Base-by-base conservation (phyloP, 2,888 invertebrate genomes). In the Plagiodera versicolora region DNA sequence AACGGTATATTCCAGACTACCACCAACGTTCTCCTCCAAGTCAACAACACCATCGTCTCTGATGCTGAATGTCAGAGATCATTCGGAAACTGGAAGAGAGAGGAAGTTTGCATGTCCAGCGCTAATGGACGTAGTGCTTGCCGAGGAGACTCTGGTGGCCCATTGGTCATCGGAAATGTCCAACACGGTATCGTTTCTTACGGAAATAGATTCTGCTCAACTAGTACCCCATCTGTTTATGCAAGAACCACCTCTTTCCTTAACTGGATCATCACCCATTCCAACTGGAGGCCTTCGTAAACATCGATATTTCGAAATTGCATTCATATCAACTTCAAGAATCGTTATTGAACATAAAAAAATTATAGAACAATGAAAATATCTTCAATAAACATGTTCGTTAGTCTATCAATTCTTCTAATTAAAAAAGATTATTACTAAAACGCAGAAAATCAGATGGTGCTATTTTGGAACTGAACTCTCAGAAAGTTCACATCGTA, bases 91-190 rank as follows among this genome's bases (percentile, higher is more conserved):
- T 44, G 58, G 2, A 16, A 16, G 35, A 56, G 57, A 3, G 19
- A 47, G 18, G 56, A 65, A 20, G 17, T 69, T 2, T 69, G 69
- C 50, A 56, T 60, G 8, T 52, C 59, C n/a, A 65, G 66, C 17
- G 58, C 28, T 24, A 52, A 35, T 8, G 60, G 60, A 10, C 57
- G 49, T 39, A 50, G 59, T 9, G 52, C 65, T 6, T 69, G 69
- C 56, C 56, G 45, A 19, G 68, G 68, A 1, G 68, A 68, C 50
- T 67, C 67, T 28, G 67, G 68, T 14, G 68, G 68, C 52, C 68
- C 68, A 9, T 51, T 68, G 30, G 57, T 63, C n/a, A 51, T 60
- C 9, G 57, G 51, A 19, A 60, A 60, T 5, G 57, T 19, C 3
- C 61, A 61, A 52, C 54, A 67, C 1, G 68, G 68, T 28, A 49